Percentiles rank a stretch among this genome's conserved stretches.
These are phyloP conservation scores for Formica selysi DNA, from an alignment of 1,140 invertebrate species.

Conservation along the genomic window DNA sequence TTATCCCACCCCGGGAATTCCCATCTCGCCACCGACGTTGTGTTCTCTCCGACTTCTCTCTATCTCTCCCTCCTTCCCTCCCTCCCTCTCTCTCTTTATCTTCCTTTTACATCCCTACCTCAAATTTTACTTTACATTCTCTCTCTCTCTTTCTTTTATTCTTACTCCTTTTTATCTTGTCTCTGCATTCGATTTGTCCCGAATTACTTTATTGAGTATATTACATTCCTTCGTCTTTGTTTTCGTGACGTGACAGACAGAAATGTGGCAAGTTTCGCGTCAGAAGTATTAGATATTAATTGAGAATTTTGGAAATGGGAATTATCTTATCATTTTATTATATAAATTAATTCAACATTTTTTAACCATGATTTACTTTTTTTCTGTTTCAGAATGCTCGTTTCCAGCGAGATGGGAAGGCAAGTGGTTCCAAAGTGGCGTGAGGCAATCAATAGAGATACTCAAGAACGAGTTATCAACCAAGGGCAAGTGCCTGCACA, in stretches of 20 bases:
- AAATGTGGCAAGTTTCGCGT: background rate
- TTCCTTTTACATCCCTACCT: background rate
- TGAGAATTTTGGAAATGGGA: background rate
- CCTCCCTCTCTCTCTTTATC: slow-evolving; percentile 1
- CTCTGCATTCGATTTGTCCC: slow-evolving; percentile 65
- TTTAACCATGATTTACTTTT: slow-evolving; percentile 26
- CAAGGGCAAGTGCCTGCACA: slow-evolving; percentile 92
- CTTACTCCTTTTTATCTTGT: slow-evolving; percentile 4
- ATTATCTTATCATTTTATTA: background rate
- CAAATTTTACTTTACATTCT: background rate
- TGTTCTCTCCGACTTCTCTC: slow-evolving; percentile 31
- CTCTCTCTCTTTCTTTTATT: slow-evolving; percentile 17
- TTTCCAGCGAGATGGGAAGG: slow-evolving; percentile 93
- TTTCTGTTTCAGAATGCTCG: slow-evolving; percentile 89
- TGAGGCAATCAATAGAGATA: slow-evolving; percentile 92
- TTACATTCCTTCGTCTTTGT: slow-evolving; percentile 24
- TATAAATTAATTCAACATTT: background rate
- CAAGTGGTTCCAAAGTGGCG: slow-evolving; percentile 94
- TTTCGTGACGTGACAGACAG: background rate
- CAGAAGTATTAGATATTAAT: background rate
- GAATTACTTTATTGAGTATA: slow-evolving; percentile 71
- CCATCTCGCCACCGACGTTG: slow-evolving; percentile 67
- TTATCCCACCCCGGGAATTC: slow-evolving; percentile 74
- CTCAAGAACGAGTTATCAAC: slow-evolving; percentile 92
- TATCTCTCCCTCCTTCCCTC: background rate